Evolutionary conservation across 2,888 invertebrate genomes (phyloP).

Genomic region (Phyllotreta striolata): DNA sequence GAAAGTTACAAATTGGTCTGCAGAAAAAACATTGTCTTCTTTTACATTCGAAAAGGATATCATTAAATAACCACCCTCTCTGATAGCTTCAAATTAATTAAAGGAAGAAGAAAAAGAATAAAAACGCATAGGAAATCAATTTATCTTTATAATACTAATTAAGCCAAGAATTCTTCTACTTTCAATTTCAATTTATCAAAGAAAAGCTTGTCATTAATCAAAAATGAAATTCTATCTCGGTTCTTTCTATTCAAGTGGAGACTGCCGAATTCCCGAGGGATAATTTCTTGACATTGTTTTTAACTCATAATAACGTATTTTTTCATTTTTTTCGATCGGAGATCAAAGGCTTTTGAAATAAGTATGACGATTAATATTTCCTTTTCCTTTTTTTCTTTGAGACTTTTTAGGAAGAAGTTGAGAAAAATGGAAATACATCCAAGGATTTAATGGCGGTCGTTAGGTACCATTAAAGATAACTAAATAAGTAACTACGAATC

Average conservation of each 20-base stretch:
- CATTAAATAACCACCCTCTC: no score
- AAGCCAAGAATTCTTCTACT: constrained; percentile 25
- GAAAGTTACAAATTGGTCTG: no score
- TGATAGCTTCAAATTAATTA: no score
- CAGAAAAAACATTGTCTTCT: no score
- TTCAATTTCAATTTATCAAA: constrained; percentile 29
- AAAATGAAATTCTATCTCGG: constrained; percentile 22
- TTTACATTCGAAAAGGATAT: no score
- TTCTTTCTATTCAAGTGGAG: constrained; percentile 14
- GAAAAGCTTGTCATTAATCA: constrained; percentile 26
- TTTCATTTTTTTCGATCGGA: constrained; percentile 11
- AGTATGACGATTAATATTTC: constrained; percentile 24
- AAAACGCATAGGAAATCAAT: constrained; percentile 13
- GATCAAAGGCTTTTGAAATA: constrained; percentile 13
- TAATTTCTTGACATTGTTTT: constrained; percentile 23
- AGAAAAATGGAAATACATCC: no score
- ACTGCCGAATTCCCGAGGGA: constrained; percentile 10
- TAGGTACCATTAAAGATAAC: no score
- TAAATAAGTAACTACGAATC: no score
- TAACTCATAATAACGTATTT: constrained; percentile 21
- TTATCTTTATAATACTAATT: constrained; percentile 29
- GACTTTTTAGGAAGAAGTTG: no score
- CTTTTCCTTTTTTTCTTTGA: constrained; percentile 13
- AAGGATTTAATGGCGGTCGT: no score
- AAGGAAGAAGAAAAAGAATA: no score